Evolutionary conservation across 2,113 vertebrate genomes (phyloP), one percentile per base, ranked within the genome.

Genomic region (Fulica atra): DNA sequence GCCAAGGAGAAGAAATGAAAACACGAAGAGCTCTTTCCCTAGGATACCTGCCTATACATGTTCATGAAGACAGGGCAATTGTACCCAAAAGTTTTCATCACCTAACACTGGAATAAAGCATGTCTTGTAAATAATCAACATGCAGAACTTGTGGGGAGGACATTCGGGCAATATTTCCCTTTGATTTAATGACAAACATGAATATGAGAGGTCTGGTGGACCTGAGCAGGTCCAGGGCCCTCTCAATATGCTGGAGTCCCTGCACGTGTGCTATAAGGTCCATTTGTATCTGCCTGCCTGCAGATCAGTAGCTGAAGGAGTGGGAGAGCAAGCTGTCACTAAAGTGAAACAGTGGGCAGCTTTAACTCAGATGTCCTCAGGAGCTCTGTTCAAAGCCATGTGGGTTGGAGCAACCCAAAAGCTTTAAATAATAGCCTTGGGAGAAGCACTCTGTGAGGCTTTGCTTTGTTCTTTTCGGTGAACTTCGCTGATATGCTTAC

Each of bases 371-470:
- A 24, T 3, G 2, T 42, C 35, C 35, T 92, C 74, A 92, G 74
- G 86, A 69, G 31, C 44, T 78, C 78, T 65, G 7, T 76, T 88
- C 51, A 79, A 86, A 88, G 44, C 53, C 16, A 28, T 16, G 16
- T 46, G n/a, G 28, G 24, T 77, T 85, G 66, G 48, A 94, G 61
- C 42, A 82, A 65, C 20, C 25, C 70, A 33, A 85, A 72, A 76
- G 11, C 25, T 92, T 89, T 93, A 92, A 81, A 66, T 35, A 93
- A 85, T 29, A 72, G 25, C 16, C 46, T 76, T 85, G 71, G 95
- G 53, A 92, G 59, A 89, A 70, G 46, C 16, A 40, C 20, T 59
- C 35, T 53, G 28, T 9, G 48, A 90, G 38, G 68, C 9, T 92
- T 87, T 86, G 25, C 46, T 93, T 89, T 88, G 68, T 73, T 40